Base-by-base conservation (phyloP, 1,140 invertebrate genomes). In the Temnothorax curvispinosus region DNA sequence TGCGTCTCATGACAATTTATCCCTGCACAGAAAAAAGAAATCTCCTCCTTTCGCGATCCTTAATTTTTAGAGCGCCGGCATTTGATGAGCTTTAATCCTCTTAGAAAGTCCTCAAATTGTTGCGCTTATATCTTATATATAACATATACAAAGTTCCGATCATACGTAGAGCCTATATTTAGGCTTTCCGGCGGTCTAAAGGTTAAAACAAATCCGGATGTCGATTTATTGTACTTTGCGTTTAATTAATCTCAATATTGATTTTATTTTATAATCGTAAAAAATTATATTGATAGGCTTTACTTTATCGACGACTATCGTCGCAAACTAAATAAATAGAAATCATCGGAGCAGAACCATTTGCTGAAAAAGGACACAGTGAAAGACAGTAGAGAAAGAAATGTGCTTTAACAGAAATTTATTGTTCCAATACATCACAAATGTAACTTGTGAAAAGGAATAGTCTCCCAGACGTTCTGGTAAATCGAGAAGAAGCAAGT, bases 351-450 rank as follows among this genome's bases (percentile, higher is more conserved):
- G 13, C 1, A n/a, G 18, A 78, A 27, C 5, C 44, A 7, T 69
- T 27, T 18, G 1, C 47, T 38, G 18, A 78, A 32, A 8, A 52
- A 80, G 47, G 35, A 69, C 27, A 13, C 27, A 11, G 21, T 38
- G 13, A 41, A 0, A 52, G 64, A 71, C 27, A 5, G 21, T 18
- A 41, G n/a, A 82, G 11, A 80, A 54, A 60, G 21, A 82, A 41
- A 15, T 82, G 4, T 71, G 50, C 47, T 87, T 87, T 87, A 90
- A 88, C 85, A 85, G 77, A 72, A 87, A 86, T 92, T 93, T 93
- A 93, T 93, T 89, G 78, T 93, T 92, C 72, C 85, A 82, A 86
- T 93, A 93, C 87, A 93, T 89, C 87, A 85, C 81, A 69, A 71
- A 60, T 65, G 88, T 89, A 86, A 85, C 44, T 76, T 85, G 78